Evolutionary conservation across 1,140 invertebrate genomes (phyloP).

Genomic region (Drosophila kepulauana): DNA sequence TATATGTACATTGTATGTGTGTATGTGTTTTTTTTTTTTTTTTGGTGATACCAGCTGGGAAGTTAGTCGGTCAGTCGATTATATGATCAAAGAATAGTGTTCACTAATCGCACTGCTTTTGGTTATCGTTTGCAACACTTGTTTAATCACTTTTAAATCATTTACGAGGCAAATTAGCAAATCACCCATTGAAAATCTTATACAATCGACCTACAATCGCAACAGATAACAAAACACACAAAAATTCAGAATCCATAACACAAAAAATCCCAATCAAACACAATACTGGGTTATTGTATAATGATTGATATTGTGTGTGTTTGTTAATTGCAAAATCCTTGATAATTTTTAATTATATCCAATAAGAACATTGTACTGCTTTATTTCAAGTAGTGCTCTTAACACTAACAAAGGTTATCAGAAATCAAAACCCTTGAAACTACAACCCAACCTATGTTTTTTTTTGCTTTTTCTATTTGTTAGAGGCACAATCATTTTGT

Average conservation of each 20-base stretch:
- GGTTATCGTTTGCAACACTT: constrained; percentile 57
- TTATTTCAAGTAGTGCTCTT: constrained; percentile 8
- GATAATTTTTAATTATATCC: constrained; percentile 2
- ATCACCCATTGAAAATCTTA: constrained; percentile 51
- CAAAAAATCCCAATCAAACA: not conserved
- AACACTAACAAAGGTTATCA: constrained; percentile 2
- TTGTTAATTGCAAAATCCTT: not conserved
- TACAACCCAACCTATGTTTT: too few relatives aligned
- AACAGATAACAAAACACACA: not conserved
- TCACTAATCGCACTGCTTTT: constrained; percentile 54
- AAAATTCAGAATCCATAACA: constrained; percentile 25
- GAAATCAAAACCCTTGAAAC: constrained; percentile 13
- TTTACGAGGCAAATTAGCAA: constrained; percentile 74
- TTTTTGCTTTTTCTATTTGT: too few relatives aligned
- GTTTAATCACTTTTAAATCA: constrained; percentile 78
- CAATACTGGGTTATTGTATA: constrained; percentile 2
- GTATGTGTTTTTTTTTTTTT: not conserved
- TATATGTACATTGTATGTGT: not conserved
- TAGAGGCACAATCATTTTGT: not conserved
- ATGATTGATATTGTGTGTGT: not conserved
- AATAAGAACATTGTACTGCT: not conserved
- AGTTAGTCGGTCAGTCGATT: constrained; percentile 54
- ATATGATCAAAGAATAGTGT: constrained; percentile 47
- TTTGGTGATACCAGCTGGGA: constrained; percentile 15
- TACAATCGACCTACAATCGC: constrained; percentile 38